These are phyloP conservation scores for Cyanoderma ruficeps DNA, from an alignment of 2,113 vertebrate genomes.

Conservation along the genomic window DNA sequence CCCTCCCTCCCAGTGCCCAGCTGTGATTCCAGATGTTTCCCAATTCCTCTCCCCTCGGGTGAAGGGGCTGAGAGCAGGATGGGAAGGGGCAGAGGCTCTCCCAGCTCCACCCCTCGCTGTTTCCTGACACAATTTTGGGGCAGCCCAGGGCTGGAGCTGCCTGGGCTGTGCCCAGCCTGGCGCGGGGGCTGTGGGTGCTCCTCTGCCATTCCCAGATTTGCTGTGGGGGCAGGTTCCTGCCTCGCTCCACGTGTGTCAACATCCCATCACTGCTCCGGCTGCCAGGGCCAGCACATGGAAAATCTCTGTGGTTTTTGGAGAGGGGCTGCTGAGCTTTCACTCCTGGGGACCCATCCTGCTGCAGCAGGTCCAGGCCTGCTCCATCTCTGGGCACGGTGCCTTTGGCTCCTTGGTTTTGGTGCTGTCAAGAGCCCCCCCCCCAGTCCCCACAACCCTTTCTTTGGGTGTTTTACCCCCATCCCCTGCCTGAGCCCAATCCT, in stretches of 20 bases:
- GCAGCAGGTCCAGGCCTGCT: not conserved
- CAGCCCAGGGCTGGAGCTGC: not conserved
- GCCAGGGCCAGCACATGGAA: not conserved
- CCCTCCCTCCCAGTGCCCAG: not conserved
- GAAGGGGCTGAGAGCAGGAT: not conserved
- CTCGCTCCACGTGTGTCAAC: fast-evolving
- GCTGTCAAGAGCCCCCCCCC: not conserved
- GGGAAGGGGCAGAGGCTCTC: not conserved
- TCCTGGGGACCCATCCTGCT: not conserved
- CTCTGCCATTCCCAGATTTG: not conserved
- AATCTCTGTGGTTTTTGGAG: constrained; percentile 30
- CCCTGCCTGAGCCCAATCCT: too few species aligned
- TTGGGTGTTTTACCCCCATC: not conserved
- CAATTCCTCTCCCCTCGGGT: not conserved
- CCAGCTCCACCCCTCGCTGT: not conserved
- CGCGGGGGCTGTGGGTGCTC: fast-evolving
- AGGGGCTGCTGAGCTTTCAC: not conserved
- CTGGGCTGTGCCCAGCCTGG: not conserved
- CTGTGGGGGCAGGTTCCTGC: not conserved
- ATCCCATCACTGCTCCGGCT: fast-evolving
- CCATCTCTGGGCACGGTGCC: fast-evolving
- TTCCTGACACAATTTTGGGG: not conserved
- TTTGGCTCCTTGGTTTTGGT: not conserved
- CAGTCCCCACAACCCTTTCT: fast-evolving
- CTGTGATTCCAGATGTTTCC: not conserved